Evolutionary conservation across 2,113 vertebrate genomes (phyloP).

Genomic region (Nasalis larvatus): DNA sequence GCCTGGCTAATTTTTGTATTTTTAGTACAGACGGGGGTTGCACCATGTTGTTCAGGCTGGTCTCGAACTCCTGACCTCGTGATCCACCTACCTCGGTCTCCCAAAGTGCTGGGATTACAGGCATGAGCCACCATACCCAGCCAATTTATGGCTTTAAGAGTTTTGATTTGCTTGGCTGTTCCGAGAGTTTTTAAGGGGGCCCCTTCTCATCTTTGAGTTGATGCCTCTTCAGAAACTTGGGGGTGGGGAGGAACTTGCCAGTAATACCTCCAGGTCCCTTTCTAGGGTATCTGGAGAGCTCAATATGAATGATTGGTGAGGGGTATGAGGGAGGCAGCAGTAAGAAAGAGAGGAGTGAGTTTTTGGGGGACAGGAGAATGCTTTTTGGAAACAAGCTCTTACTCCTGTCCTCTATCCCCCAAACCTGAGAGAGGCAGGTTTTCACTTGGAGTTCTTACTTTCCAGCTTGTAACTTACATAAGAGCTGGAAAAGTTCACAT

Average conservation of each 20-base stretch:
- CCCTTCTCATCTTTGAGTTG: slow-evolving; percentile 78
- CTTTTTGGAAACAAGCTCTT: slow-evolving; percentile 4
- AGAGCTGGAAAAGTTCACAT: neutral
- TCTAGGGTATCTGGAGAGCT: neutral
- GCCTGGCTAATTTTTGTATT: too few species aligned
- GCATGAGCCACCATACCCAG: too few species aligned
- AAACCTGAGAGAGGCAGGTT: slow-evolving; percentile 1
- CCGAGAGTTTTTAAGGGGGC: slow-evolving; percentile 79
- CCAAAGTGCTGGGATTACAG: too few species aligned
- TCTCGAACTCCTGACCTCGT: too few species aligned
- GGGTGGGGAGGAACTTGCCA: neutral
- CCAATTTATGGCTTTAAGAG: slow-evolving; percentile 89
- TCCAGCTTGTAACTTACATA: neutral
- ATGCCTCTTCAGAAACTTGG: slow-evolving; percentile 76
- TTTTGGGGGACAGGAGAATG: neutral
- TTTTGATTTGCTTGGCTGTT: slow-evolving; percentile 78
- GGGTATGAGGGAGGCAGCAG: neutral
- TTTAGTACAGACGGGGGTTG: too few species aligned
- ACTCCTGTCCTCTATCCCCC: neutral
- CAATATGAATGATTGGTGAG: neutral
- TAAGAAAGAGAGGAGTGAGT: neutral
- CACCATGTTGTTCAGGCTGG: too few species aligned
- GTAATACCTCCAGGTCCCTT: neutral
- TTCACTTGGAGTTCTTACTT: slow-evolving; percentile 27
- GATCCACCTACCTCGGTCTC: too few species aligned